Conservation (phyloP, 2,888 invertebrate genomes). For the Autographa pulchrina region DNA sequence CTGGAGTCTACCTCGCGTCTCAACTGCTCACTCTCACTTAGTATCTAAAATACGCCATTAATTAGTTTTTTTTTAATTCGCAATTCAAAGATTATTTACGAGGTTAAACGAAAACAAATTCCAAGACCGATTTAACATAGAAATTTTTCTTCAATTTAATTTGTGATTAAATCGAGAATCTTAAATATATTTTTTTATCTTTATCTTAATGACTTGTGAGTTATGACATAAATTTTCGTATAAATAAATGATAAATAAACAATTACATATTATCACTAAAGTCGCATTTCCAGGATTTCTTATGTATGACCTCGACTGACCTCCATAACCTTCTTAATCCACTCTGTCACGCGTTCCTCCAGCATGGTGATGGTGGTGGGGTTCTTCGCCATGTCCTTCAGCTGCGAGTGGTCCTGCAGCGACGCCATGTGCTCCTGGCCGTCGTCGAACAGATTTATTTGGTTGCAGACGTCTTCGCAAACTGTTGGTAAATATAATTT, state of each 20-base stretch:
- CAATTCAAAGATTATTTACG: not conserved
- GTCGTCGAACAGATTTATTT: constrained; percentile 94
- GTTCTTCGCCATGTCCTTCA: constrained; percentile 92
- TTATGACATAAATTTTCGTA: too few species aligned
- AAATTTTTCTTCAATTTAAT: too few species aligned
- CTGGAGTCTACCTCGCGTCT: constrained; percentile 97
- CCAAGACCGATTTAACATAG: too few species aligned
- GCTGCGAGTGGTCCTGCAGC: constrained; percentile 90
- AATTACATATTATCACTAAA: not conserved
- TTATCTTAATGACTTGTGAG: too few species aligned
- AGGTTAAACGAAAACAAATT: too few species aligned
- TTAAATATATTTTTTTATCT: too few species aligned
- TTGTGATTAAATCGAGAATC: too few species aligned
- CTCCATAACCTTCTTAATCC: constrained; percentile 95
- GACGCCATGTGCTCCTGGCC: constrained; percentile 90
- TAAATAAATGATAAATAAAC: too few species aligned
- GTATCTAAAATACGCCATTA: constrained; percentile 82
- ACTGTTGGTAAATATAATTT: constrained; percentile 84
- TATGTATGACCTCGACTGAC: constrained; percentile 63
- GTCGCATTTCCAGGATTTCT: not conserved
- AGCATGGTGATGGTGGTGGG: constrained; percentile 91
- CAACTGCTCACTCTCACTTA: constrained; percentile 97
- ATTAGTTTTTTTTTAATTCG: too few species aligned
- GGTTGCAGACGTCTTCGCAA: constrained; percentile 95
- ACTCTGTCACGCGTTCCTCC: constrained; percentile 93